Evolutionary conservation across 30 jellyfish, hydroid and myxozoan genomes (phyloP).

Genomic region (Clytia hemisphaerica): DNA sequence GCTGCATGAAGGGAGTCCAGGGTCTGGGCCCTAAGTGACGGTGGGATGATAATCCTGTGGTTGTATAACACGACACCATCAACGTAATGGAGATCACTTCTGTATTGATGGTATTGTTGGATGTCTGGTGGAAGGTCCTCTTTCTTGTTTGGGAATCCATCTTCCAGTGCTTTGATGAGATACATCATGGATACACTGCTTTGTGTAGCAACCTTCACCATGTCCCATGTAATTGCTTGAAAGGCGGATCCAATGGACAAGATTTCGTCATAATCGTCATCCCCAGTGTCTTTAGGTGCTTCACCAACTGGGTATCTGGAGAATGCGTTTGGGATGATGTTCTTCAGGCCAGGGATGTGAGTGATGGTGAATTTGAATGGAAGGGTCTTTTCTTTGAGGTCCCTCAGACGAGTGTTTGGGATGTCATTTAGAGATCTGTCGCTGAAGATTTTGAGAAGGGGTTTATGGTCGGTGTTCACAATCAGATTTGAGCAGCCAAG

Average conservation of each 20-base stretch:
- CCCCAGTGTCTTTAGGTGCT: background rate
- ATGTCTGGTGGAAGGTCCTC: slow-evolving; percentile 16
- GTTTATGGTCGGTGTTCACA: slow-evolving; percentile 18
- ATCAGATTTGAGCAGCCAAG: slow-evolving; percentile 14
- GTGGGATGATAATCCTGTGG: too few relatives aligned
- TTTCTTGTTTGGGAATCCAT: slow-evolving; percentile 14
- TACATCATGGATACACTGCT: slow-evolving; percentile 7
- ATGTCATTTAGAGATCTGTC: slow-evolving; percentile 13
- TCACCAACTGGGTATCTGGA: slow-evolving; percentile 8
- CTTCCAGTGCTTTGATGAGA: slow-evolving; percentile 2
- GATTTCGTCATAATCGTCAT: slow-evolving; percentile 3
- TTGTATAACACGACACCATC: too few relatives aligned
- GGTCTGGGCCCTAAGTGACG: too few relatives aligned
- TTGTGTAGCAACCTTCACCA: slow-evolving; percentile 4
- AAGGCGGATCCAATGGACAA: background rate
- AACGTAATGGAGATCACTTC: background rate
- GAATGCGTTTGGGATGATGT: slow-evolving; percentile 5
- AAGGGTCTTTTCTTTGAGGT: too few relatives aligned
- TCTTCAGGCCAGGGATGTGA: background rate
- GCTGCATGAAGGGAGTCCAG: too few relatives aligned
- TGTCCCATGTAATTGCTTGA: slow-evolving; percentile 6
- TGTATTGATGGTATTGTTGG: slow-evolving; percentile 4
- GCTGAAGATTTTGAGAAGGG: slow-evolving; percentile 9
- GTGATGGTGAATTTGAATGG: background rate
- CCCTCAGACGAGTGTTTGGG: slow-evolving; percentile 1